Base-by-base conservation (phyloP, 2,797 vertebrate species). In the Syndactyla subalaris region DNA sequence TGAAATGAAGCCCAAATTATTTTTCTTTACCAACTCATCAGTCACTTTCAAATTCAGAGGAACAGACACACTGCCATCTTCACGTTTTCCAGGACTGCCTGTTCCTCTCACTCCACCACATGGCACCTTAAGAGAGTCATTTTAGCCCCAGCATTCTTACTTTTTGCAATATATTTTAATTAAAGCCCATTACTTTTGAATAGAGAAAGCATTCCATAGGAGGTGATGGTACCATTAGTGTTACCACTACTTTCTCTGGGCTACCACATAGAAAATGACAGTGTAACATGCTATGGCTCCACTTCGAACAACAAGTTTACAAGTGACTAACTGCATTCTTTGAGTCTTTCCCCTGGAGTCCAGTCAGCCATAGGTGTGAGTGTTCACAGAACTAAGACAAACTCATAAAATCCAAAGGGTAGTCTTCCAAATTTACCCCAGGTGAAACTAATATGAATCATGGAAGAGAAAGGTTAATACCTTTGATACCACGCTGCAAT, bases 401-500 rank as follows among this genome's bases (percentile, higher is more conserved):
- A 85, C 54, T 57, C 67, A 76, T 26, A 80, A 86, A 71, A 62
- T 55, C 54, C 78, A 52, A 71, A 65, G 70, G 24, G 57, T 29
- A 85, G 73, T 58, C 75, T 52, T 88, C 70, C 62, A 85, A 78
- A 88, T 59, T 89, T 89, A 75, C 75, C 89, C 84, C 78, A 72
- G 72, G 83, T 94, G 74, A 95, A 96, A 85, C 34, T 62, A 92
- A 21, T 71, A 95, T 12, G 86, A 97, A 93, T 94, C 85, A 95
- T 68, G 86, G 88, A 87, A 94, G 85, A 96, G 95, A 95, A 97
- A 91, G 87, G 90, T 92, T 92, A 96, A 95, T 73, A 89, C 81
- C 94, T 97, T 61, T 82, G 95, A 97, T 90, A 98, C 94, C 96
- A 96, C 81, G 58, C 97, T 98, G 96, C 97, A 96, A 96, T 93